These are phyloP conservation scores for Zaprionus bogoriensis DNA, from an alignment of 2,888 invertebrate genomes.

Conservation along the genomic window DNA sequence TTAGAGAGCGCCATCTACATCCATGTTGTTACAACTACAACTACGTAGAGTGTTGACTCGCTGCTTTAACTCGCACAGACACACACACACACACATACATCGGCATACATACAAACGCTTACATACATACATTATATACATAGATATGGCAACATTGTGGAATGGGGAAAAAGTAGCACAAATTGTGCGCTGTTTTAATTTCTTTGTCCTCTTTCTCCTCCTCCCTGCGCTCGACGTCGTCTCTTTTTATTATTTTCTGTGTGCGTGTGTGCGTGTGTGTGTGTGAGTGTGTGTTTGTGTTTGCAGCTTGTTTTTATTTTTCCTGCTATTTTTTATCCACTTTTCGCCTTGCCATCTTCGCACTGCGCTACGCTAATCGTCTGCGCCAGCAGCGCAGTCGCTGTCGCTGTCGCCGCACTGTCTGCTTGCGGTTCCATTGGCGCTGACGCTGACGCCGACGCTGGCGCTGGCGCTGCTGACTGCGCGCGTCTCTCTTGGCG, in stretches of 20 bases:
- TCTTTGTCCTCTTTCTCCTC: constrained; percentile 48
- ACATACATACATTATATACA: constrained; percentile 25
- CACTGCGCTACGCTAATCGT: constrained; percentile 63
- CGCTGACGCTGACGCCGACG: constrained; percentile 25
- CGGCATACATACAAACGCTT: constrained; percentile 18
- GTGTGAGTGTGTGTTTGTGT: constrained; percentile 25
- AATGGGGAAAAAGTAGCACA: constrained; percentile 79
- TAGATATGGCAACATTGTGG: constrained; percentile 61
- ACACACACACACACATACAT: constrained; percentile 22
- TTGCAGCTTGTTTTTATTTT: constrained; percentile 56
- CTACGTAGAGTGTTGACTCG: constrained; percentile 55
- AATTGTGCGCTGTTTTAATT: constrained; percentile 79
- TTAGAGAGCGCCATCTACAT: constrained; percentile 56
- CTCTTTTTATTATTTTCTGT: constrained; percentile 30
- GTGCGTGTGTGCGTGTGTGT: constrained; percentile 24
- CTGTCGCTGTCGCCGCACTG: constrained; percentile 65
- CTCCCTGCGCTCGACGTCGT: constrained; percentile 17
- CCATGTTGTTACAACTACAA: constrained; percentile 71
- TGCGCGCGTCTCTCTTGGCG: constrained; percentile 41
- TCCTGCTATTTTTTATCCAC: constrained; percentile 60
- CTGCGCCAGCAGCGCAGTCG: constrained; percentile 60
- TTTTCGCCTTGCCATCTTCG: constrained; percentile 56
- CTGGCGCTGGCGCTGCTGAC: neutral
- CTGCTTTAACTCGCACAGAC: constrained; percentile 50
- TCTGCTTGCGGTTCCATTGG: constrained; percentile 54